Conservation (phyloP, 92 coral and sea anemone species). For the Bergia puertoricense region DNA sequence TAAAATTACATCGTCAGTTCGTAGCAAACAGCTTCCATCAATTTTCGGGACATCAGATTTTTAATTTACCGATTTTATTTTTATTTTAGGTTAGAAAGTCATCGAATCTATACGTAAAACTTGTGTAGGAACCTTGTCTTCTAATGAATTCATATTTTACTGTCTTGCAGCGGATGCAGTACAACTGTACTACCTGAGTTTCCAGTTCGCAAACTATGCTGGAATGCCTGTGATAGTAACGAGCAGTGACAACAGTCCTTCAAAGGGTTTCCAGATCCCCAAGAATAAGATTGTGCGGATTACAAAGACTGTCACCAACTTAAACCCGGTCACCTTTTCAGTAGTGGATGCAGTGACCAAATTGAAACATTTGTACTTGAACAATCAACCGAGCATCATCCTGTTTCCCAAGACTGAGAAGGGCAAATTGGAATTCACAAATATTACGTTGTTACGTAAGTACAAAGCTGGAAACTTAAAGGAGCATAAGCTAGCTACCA, state of each 20-base stretch:
- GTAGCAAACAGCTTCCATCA: no score
- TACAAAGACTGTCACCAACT: conserved; percentile 72
- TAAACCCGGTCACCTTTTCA: conserved; percentile 67
- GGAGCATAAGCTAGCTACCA: no score
- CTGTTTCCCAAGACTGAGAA: conserved; percentile 61
- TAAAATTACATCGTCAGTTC: no score
- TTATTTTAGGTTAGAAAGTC: background rate
- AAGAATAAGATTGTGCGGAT: conserved; percentile 66
- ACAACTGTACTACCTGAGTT: conserved; percentile 55
- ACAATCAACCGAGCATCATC: conserved; percentile 78
- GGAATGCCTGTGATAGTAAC: conserved; percentile 63
- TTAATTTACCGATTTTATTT: no score
- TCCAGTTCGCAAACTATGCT: conserved; percentile 79
- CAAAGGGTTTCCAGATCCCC: conserved; percentile 59
- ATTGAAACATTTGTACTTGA: conserved; percentile 53
- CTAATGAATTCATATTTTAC: no score
- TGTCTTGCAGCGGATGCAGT: conserved; percentile 62
- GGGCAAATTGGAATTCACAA: conserved; percentile 53
- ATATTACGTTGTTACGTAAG: conserved; percentile 74
- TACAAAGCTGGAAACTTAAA: background rate
- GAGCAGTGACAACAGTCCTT: conserved; percentile 70
- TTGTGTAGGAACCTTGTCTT: no score
- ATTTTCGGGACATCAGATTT: no score
- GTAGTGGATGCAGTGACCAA: conserved; percentile 49
- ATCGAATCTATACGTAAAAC: background rate